These are phyloP conservation scores for Nannospalax galili DNA, from an alignment of 2,113 vertebrate genomes.

Conservation along the genomic window DNA sequence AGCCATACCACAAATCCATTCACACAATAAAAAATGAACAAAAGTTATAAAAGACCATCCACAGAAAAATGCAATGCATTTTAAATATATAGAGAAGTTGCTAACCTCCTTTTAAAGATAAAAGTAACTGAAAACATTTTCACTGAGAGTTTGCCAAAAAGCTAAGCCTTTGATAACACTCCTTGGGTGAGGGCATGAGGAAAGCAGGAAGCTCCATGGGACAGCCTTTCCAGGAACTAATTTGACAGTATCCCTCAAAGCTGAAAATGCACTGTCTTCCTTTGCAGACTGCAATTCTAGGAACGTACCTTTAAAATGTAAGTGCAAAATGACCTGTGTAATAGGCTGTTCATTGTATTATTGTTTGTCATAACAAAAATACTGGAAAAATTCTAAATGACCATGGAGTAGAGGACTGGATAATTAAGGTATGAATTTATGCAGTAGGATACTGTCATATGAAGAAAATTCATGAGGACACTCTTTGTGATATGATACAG, in stretches of 20 bases:
- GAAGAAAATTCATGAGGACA: no score
- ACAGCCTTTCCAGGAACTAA: background rate
- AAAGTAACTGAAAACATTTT: constrained; percentile 51
- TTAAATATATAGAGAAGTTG: constrained; percentile 28
- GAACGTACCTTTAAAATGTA: constrained; percentile 19
- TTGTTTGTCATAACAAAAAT: constrained; percentile 33
- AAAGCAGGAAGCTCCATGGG: background rate
- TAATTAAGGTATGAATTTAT: constrained; percentile 24
- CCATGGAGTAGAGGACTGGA: constrained; percentile 1
- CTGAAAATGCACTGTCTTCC: background rate
- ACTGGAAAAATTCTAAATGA: constrained; percentile 25
- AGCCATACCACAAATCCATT: background rate
- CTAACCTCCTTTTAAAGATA: background rate
- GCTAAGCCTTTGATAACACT: background rate
- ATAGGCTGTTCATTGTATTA: background rate
- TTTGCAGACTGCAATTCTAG: background rate
- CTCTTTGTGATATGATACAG: background rate
- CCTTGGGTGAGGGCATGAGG: background rate
- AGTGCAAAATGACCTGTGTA: background rate
- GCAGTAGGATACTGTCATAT: background rate
- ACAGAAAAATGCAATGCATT: background rate
- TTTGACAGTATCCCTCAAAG: constrained; percentile 21
- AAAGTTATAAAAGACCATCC: constrained; percentile 8
- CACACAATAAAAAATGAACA: constrained; percentile 25
- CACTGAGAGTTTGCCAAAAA: constrained; percentile 27